Evolutionary conservation across 2,888 invertebrate genomes (phyloP), one percentile per base, ranked within the genome.

Genomic region (Hypolimnas misippus): DNA sequence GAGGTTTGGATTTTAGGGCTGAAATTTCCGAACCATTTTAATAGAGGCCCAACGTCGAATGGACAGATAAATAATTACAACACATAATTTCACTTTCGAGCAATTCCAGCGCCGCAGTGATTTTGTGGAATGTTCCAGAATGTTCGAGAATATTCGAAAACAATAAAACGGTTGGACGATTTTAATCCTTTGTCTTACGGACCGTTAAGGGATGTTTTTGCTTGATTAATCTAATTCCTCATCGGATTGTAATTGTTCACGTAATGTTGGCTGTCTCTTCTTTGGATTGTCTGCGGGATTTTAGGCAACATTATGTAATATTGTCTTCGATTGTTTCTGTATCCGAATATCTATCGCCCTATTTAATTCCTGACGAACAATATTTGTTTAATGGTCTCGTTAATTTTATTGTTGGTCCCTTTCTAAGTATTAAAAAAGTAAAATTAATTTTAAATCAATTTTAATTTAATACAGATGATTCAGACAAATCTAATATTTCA

Each of bases 131-230:
- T 65, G 68, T 72, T 64, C 49, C 38, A 69, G 75, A 74, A 80
- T 83, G 80, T 80, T 64, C 52, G 38, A 69, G 75, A 74, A 80
- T 83, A 81, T 80, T 77, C 77, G 77, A 80, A 85, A 84, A 85
- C 86, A 84, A 87, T 87, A 84, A 85, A 86, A 84, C 79, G 85
- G 76, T 79, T 75, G 76, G 79, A 70, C 78, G 81, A 75, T 76
- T 83, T 79, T 82, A 83, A 85, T 84, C 85, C 81, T 77, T 73
- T 83, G 79, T 82, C 78, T 78, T 72, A 67, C 70, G 73, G 72
- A 76, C 77, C 79, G 81, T 80, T 79, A 81, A 79, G 77, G 79
- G 78, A 70, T 75, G 81, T 82, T 84, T 83, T 84, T 83, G 86
- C 81, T 82, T 84, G 81, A 84, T 84, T 84, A 83, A 83, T 82